Conservation (phyloP, 2,888 invertebrate species). For the Oxystoma pomonae region DNA sequence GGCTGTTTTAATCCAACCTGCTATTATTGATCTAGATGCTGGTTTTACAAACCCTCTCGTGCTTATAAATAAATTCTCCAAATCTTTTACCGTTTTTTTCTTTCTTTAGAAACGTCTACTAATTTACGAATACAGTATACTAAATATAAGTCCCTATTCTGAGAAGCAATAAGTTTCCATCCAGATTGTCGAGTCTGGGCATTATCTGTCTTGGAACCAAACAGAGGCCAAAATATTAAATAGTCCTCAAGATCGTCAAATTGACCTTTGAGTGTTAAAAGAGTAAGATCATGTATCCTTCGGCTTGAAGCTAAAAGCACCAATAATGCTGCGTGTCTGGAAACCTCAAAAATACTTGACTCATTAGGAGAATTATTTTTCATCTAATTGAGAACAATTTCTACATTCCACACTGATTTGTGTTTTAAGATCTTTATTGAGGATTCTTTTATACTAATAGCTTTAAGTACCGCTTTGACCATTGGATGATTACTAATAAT, state of each 20-base stretch:
- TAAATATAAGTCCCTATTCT: neutral
- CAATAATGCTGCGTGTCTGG: slow-evolving; percentile 13
- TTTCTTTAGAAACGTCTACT: neutral
- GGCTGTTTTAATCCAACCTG: neutral
- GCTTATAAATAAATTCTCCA: neutral
- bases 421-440: neutral
- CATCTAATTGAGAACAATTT: slow-evolving; percentile 9
- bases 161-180: neutral
- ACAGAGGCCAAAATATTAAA: neutral
- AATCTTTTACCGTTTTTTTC: neutral
- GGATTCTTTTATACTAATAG: slow-evolving; percentile 9
- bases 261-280: neutral
- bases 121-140: neutral
- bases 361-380: neutral
- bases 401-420: slow-evolving; percentile 15
- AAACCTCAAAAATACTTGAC: slow-evolving; percentile 15
- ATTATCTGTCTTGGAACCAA: neutral
- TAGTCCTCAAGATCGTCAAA: neutral
- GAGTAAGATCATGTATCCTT: slow-evolving; percentile 1
- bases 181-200: neutral
- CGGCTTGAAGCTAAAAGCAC: slow-evolving; percentile 17
- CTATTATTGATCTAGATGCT: neutral
- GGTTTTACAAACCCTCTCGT: neutral
- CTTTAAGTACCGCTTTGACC: slow-evolving; percentile 10
- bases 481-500: slow-evolving; percentile 4